These are phyloP conservation scores for Gymnoscopelus braueri DNA, from an alignment of 2,797 vertebrate species.

Conservation along the genomic window DNA sequence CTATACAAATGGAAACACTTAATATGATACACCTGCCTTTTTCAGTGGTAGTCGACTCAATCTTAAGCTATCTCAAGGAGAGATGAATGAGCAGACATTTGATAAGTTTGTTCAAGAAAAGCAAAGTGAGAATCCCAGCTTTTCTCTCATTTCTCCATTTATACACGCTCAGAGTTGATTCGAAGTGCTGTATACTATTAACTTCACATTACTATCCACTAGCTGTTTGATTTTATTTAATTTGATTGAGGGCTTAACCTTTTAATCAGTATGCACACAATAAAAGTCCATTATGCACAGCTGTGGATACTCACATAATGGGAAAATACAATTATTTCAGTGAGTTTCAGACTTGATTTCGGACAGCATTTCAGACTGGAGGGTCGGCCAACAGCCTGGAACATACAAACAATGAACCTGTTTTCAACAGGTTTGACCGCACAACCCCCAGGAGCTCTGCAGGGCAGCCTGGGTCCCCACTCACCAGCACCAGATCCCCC, in stretches of 20 bases:
- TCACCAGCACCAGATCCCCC: background rate
- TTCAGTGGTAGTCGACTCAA: slow-evolving; percentile 9
- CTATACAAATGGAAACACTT: background rate
- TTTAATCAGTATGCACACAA: slow-evolving; percentile 23
- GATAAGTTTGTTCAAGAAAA: slow-evolving; percentile 25
- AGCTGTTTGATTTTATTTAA: slow-evolving; percentile 69
- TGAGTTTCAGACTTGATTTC: slow-evolving; percentile 18
- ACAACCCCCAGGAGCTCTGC: slow-evolving; percentile 1
- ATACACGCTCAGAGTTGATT: slow-evolving; percentile 50
- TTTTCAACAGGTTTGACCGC: slow-evolving; percentile 1
- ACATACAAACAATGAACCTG: background rate
- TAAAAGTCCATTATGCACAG: slow-evolving; percentile 66
- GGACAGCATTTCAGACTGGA: background rate
- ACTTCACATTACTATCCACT: slow-evolving; percentile 53
- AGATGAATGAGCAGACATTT: background rate
- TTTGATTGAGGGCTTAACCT: slow-evolving; percentile 61
- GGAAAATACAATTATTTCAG: slow-evolving; percentile 59
- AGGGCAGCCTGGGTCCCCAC: slow-evolving; percentile 5
- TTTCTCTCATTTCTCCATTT: slow-evolving; percentile 32
- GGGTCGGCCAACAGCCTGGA: background rate
- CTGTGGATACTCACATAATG: slow-evolving; percentile 72
- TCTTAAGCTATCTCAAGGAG: background rate
- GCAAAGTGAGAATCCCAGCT: slow-evolving; percentile 3
- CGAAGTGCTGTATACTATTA: slow-evolving; percentile 48
- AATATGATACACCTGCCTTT: slow-evolving; percentile 2